Evolutionary conservation across 2,797 vertebrate genomes (phyloP).

Genomic region (Huso huso): DNA sequence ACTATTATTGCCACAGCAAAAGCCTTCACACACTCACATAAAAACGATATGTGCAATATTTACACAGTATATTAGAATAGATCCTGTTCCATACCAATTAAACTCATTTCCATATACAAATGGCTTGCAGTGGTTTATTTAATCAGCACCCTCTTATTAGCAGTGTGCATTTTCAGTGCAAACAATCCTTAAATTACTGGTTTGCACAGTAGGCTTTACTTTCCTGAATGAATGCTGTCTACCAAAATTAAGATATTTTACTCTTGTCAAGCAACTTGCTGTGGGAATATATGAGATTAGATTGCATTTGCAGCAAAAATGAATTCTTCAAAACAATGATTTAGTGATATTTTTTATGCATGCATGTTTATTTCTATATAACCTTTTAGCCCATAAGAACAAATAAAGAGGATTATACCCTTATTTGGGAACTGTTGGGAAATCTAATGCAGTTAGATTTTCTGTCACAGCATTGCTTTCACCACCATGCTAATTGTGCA

Average conservation of each 20-base stretch:
- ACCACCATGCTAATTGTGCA: too few relatives aligned
- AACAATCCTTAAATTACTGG: not conserved
- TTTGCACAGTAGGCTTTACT: not conserved
- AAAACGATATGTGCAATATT: too few relatives aligned
- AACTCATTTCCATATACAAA: not conserved
- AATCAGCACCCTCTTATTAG: not conserved
- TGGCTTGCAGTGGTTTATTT: not conserved
- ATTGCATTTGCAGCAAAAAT: not conserved
- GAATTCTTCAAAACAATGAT: not conserved
- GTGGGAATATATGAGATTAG: not conserved
- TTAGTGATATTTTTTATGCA: too few relatives aligned
- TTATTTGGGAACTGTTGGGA: too few relatives aligned
- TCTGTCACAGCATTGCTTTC: too few relatives aligned
- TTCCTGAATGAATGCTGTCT: not conserved
- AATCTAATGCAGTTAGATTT: too few relatives aligned
- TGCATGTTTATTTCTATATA: too few relatives aligned
- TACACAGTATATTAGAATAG: too few relatives aligned
- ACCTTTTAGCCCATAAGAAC: too few relatives aligned
- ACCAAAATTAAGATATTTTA: conserved; percentile 2
- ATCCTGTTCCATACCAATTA: not conserved
- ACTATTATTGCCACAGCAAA: too few relatives aligned
- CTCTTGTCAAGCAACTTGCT: conserved; percentile 1
- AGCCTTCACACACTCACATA: too few relatives aligned
- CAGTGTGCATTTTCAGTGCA: not conserved
- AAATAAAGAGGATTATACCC: too few relatives aligned